Evolutionary conservation across 2,888 invertebrate genomes (phyloP).

Genomic region (Rhingia rostrata): DNA sequence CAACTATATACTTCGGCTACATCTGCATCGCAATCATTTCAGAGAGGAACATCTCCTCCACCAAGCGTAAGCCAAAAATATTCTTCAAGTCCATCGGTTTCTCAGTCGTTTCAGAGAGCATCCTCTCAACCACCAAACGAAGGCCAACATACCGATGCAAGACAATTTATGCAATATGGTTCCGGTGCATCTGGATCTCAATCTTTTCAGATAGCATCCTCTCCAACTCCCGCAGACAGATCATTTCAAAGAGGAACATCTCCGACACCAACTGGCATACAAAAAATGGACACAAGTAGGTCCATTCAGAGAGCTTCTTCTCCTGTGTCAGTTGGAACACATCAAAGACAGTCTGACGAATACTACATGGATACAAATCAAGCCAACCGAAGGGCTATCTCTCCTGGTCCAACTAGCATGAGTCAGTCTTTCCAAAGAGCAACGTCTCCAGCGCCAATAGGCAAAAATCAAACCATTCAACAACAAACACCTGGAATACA

Average conservation of each 20-base stretch:
- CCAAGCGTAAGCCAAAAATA: not conserved
- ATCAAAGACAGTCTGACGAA: not conserved
- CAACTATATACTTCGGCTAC: slow-evolving; percentile 1
- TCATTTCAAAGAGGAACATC: slow-evolving; percentile 29
- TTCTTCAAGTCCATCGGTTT: not conserved
- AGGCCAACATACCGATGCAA: slow-evolving; percentile 6
- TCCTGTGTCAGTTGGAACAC: not conserved
- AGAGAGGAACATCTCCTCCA: slow-evolving; percentile 25
- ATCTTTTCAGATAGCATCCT: slow-evolving; percentile 28
- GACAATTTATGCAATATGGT: slow-evolving; percentile 20
- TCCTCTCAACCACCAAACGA: slow-evolving; percentile 25
- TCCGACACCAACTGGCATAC: not conserved
- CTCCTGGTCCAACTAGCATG: too few species aligned
- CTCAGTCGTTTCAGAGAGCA: slow-evolving; percentile 12
- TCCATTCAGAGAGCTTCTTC: slow-evolving; percentile 17
- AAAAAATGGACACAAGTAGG: slow-evolving; percentile 11
- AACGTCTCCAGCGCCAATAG: too few species aligned
- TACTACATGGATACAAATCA: too few species aligned
- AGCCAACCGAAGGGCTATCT: too few species aligned
- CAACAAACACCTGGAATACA: too few species aligned
- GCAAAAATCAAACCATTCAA: too few species aligned
- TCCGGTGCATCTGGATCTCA: not conserved
- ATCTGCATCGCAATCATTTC: not conserved
- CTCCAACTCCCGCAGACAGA: slow-evolving; percentile 1
- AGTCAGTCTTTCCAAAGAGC: too few species aligned